Percentiles rank a stretch among this genome's conserved stretches.
These are phyloP conservation scores for Tupaia tana DNA, from an alignment of 2,113 vertebrate species.

Conservation along the genomic window DNA sequence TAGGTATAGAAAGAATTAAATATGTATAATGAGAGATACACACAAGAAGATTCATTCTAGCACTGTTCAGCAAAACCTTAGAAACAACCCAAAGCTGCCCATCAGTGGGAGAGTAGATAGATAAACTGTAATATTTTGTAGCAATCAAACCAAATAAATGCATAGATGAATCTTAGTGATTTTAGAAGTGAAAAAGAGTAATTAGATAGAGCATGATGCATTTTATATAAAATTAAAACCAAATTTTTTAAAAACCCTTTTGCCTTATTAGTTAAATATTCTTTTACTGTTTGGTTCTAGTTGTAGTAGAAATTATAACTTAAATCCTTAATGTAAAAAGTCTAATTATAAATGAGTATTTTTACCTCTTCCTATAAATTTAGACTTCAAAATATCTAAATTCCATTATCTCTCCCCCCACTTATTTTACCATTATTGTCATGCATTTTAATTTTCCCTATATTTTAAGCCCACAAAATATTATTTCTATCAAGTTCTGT, in stretches of 20 bases:
- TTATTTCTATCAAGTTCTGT: background rate
- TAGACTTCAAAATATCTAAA: background rate
- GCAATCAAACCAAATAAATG: background rate
- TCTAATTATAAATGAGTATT: background rate
- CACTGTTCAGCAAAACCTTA: background rate
- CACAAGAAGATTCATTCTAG: background rate
- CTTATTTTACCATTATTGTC: background rate
- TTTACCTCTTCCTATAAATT: background rate
- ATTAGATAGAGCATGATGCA: background rate
- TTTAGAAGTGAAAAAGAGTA: background rate
- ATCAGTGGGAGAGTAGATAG: background rate
- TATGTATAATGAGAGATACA: background rate
- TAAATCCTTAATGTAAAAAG: background rate
- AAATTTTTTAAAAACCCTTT: background rate
- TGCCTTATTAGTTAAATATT: background rate
- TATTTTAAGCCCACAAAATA: background rate
- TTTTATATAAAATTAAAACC: background rate
- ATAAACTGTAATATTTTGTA: background rate
- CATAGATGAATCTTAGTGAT: background rate
- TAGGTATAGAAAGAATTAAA: background rate
- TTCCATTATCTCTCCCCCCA: background rate
- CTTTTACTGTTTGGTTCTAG: background rate
- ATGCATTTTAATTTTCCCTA: slow-evolving; percentile 10
- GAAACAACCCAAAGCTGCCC: background rate
- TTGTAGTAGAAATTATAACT: background rate